These are phyloP conservation scores for Spodoptera litura DNA, from an alignment of 1,140 invertebrate species.

Conservation along the genomic window DNA sequence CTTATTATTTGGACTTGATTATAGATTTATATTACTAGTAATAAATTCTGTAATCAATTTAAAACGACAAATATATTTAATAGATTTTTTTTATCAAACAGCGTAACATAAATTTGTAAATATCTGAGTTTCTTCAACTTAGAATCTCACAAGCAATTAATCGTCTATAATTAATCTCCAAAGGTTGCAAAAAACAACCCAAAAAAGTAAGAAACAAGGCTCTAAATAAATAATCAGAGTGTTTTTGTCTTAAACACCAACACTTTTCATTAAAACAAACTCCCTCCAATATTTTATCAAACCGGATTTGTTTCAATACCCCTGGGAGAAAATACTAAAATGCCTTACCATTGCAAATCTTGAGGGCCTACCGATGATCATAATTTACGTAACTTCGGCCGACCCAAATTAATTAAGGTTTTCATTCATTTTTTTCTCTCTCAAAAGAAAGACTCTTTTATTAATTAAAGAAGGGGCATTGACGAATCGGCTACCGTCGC, in stretches of 20 bases:
- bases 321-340: slow-evolving; percentile 32
- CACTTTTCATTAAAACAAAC: slow-evolving; percentile 36
- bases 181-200: no score
- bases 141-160: neutral
- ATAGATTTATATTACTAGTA: no score
- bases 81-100: no score
- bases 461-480: slow-evolving; percentile 82
- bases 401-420: slow-evolving; percentile 78
- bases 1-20: neutral
- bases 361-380: slow-evolving; percentile 66
- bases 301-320: slow-evolving; percentile 21
- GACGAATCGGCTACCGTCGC: slow-evolving; percentile 80
- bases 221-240: neutral
- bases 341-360: slow-evolving; percentile 60
- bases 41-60: no score
- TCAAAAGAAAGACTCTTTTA: slow-evolving; percentile 69
- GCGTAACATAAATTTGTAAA: no score
- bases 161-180: no score
- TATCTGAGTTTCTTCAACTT: neutral
- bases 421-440: slow-evolving; percentile 67
- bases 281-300: slow-evolving; percentile 26
- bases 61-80: no score
- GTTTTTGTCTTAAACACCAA: neutral
- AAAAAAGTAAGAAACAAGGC: neutral
- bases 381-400: slow-evolving; percentile 73